Evolutionary conservation across 2,888 invertebrate species (phyloP), one percentile per base, ranked within the genome.

Genomic region (Lymantria dispar): DNA sequence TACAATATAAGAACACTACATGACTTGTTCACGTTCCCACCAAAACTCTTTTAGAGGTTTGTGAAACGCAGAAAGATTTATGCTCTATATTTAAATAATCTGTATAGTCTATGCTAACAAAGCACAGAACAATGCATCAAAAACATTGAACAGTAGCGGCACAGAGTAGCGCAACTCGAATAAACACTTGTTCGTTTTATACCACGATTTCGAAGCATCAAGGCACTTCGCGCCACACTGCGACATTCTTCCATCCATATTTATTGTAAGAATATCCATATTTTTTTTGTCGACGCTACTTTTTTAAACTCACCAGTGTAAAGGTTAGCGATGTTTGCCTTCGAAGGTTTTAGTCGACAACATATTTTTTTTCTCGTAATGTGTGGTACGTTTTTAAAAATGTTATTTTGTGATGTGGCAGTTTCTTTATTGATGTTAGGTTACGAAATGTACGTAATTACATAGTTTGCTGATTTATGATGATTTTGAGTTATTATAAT

Each of bases 191-290:
- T 72, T 69, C 71, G 65, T 78, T 76, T 76, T 68, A 61, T 71
- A 56, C 65, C 7, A 22, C 13, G 30, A 51, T 56, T 53, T 59
- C 61, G 62, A 39, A 30, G 48, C 56, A 62, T 49, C 12, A 12
- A 52, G 56, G 66, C 83, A 78, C 83, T 84, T 84, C 83, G 70
- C 83, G 80, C 76, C 81, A 78, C 71, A 80, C 80, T 74, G 83
- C 63, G 79, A 83, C 76, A 84, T 82, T 84, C 81, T 82, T 74
- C 64, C 55, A 50, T 78, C 69, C 67, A 71, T 74, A 67, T 72
- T 72, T 74, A 70, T 76, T 68, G 62, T 64, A 64, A 62, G 58
- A 60, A 56, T 58, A 52, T 56, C 56, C 60, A 56, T 57, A n/a
- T n/a, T 52, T 65, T 72, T 74, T 75, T 72, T 70, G 74, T 71